These are phyloP conservation scores for Melanostigma gelatinosum DNA, from an alignment of 2,113 vertebrate genomes.

Conservation along the genomic window DNA sequence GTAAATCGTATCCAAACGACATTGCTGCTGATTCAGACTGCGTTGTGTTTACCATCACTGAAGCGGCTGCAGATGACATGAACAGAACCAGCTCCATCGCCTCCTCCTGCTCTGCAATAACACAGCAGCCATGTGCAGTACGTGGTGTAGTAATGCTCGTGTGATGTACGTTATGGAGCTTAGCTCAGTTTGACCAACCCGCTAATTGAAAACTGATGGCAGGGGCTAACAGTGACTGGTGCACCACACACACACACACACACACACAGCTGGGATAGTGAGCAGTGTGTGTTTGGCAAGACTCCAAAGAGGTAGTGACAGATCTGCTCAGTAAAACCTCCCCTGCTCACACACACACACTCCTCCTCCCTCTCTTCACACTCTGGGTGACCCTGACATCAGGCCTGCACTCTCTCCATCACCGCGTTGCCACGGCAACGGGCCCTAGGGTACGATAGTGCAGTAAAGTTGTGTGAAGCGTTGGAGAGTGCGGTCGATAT, in stretches of 20 bases:
- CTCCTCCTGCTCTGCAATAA: not conserved
- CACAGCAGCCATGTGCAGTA: slow-evolving; percentile 18
- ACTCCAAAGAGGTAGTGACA: slow-evolving; percentile 73
- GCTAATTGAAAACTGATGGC: slow-evolving; percentile 73
- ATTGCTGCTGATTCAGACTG: not conserved
- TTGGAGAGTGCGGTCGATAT: slow-evolving; percentile 30
- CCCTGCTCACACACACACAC: slow-evolving; percentile 39
- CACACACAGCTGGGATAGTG: slow-evolving; percentile 20
- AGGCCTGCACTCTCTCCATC: slow-evolving; percentile 74
- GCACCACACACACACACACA: slow-evolving; percentile 26
- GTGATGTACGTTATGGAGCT: slow-evolving; percentile 41
- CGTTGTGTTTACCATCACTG: not conserved
- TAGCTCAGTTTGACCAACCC: slow-evolving; percentile 63
- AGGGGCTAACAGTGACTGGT: slow-evolving; percentile 31
- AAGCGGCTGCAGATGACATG: not conserved
- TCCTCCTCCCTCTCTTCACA: slow-evolving; percentile 69
- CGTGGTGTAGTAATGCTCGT: not conserved
- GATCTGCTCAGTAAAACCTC: slow-evolving; percentile 67
- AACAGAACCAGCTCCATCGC: not conserved
- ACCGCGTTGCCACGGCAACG: slow-evolving; percentile 67
- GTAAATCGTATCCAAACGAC: slow-evolving; percentile 23
- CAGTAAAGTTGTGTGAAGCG: slow-evolving; percentile 39
- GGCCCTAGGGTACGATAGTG: slow-evolving; percentile 46
- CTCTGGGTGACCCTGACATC: slow-evolving; percentile 77
- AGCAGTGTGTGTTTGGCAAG: slow-evolving; percentile 58